phyloP scores from a whole-genome alignment of 1,140 invertebrate genomes.

The Ceratitis capitata region DNA sequence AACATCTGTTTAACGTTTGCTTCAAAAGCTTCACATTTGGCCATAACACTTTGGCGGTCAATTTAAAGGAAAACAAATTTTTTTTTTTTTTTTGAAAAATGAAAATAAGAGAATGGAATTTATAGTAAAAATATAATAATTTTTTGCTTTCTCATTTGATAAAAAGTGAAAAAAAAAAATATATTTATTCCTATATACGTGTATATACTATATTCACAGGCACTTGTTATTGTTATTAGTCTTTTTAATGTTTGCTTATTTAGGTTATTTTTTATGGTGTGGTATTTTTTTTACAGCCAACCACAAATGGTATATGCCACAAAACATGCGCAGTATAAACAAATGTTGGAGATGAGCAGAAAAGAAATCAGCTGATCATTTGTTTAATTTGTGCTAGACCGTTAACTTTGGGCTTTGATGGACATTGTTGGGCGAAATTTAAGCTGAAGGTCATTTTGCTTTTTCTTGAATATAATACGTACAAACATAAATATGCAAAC shows the following conservation, averaged over 20 bases:
- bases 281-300: not conserved
- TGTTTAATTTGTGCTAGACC: not conserved
- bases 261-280: not conserved
- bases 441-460: not conserved
- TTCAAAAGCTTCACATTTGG: not conserved
- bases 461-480: not conserved
- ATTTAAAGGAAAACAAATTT: not conserved
- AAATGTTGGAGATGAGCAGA: not conserved
- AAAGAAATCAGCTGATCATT: not conserved
- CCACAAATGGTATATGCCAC: not conserved
- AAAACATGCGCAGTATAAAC: not conserved
- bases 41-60: not conserved
- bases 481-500: not conserved
- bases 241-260: not conserved
- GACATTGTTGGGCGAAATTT: not conserved
- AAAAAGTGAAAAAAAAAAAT: too few species aligned
- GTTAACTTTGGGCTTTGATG: not conserved
- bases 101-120: not conserved
- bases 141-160: not conserved
- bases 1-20: slow-evolving; percentile 9
- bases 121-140: not conserved
- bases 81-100: not conserved
- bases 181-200: too few species aligned
- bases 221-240: not conserved
- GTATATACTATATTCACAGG: not conserved